phyloP scores from a whole-genome alignment of 1,140 invertebrate species.

The Drosophila albomicans region DNA sequence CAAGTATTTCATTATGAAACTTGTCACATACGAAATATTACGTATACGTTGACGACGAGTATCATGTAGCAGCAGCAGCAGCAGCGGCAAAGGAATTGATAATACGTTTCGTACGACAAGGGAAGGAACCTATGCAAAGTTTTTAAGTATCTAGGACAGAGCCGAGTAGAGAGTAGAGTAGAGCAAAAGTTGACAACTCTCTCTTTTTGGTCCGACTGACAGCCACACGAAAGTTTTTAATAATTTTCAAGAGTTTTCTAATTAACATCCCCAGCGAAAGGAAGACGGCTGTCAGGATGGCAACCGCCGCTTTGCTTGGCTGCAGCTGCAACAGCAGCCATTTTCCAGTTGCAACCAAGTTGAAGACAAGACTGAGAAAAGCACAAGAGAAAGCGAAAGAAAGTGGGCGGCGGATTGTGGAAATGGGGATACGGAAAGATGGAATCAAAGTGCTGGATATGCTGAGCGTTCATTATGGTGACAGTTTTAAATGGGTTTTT shows the following conservation, averaged over 20 bases:
- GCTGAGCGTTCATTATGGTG: slow-evolving; percentile 66
- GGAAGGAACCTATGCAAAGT: slow-evolving; percentile 14
- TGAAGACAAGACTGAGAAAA: background rate
- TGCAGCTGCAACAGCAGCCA: slow-evolving; percentile 21
- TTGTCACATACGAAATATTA: slow-evolving; percentile 9
- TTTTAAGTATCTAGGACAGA: slow-evolving; percentile 34
- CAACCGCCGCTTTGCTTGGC: slow-evolving; percentile 16
- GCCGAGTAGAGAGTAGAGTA: background rate
- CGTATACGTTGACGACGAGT: slow-evolving; percentile 4
- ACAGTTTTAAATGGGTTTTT: slow-evolving; percentile 81
- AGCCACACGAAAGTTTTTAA: slow-evolving; percentile 72
- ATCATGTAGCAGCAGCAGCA: slow-evolving; percentile 1
- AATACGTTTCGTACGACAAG: background rate
- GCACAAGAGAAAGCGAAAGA: background rate
- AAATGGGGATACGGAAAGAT: slow-evolving; percentile 15
- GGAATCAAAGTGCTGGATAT: slow-evolving; percentile 53
- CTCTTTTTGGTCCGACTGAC: slow-evolving; percentile 34
- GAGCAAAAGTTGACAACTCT: slow-evolving; percentile 47
- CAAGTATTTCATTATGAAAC: slow-evolving; percentile 8
- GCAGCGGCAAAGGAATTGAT: slow-evolving; percentile 9
- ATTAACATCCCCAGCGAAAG: slow-evolving; percentile 70
- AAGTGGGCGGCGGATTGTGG: background rate
- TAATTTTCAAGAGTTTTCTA: slow-evolving; percentile 83
- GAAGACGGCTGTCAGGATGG: slow-evolving; percentile 18
- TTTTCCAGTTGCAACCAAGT: slow-evolving; percentile 24